Conservation (phyloP, 2,888 invertebrate species). For the Apoderus coryli region DNA sequence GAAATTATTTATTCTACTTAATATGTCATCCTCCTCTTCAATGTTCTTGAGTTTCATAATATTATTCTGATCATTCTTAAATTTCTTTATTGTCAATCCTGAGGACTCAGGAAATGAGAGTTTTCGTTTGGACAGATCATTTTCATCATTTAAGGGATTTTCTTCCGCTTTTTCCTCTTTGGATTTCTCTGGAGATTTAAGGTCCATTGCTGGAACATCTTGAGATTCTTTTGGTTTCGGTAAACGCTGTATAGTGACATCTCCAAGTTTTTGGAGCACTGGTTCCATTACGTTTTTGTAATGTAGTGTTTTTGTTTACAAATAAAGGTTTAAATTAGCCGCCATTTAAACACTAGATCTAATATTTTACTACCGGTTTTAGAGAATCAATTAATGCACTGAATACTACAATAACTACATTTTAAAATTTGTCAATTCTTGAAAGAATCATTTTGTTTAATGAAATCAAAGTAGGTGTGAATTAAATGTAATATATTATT, state of each 20-base stretch:
- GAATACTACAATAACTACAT: too few relatives aligned
- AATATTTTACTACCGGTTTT: conserved; percentile 9
- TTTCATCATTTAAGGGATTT: conserved; percentile 18
- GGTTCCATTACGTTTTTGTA: conserved; percentile 39
- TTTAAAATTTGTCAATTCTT: too few relatives aligned
- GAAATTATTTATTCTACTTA: conserved; percentile 19
- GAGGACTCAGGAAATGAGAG: conserved; percentile 15
- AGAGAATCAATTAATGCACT: too few relatives aligned
- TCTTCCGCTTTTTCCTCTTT: conserved; percentile 17
- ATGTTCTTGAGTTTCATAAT: conserved; percentile 1
- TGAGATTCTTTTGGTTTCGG: conserved; percentile 27
- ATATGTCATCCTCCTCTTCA: conserved; percentile 19
- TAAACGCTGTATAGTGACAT: conserved; percentile 43
- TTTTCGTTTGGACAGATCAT: conserved; percentile 21
- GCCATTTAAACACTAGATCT: conserved; percentile 23
- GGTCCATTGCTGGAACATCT: conserved; percentile 19
- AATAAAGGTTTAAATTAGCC: conserved; percentile 24
- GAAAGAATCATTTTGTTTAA: too few relatives aligned
- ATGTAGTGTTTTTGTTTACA: conserved; percentile 24
- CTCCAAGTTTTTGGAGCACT: conserved; percentile 41
- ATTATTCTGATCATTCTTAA: conserved; percentile 16
- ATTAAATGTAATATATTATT: too few relatives aligned
- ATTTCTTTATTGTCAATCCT: conserved; percentile 22
- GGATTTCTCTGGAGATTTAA: conserved; percentile 17
- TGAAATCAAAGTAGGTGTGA: too few relatives aligned